Evolutionary conservation across 2,113 vertebrate genomes (phyloP).

Genomic region (Nicator chloris): DNA sequence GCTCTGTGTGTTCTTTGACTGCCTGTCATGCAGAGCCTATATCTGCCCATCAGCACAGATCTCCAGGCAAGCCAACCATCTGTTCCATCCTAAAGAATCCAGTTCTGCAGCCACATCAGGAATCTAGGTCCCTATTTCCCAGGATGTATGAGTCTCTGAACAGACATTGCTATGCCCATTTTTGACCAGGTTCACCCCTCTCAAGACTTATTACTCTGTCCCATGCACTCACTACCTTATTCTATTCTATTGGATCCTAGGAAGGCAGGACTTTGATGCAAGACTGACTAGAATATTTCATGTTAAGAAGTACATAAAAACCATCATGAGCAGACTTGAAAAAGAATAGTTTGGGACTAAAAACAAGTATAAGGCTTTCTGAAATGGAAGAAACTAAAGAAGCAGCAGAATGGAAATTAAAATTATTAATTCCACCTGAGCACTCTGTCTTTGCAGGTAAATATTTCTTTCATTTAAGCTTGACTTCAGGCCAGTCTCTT

Average conservation of each 20-base stretch:
- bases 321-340: neutral
- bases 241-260: neutral
- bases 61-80: neutral
- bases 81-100: neutral
- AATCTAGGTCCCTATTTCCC: neutral
- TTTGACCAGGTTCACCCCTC: neutral
- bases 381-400: neutral
- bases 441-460: neutral
- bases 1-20: neutral
- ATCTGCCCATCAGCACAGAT: neutral
- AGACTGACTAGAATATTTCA: neutral
- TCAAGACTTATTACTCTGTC: neutral
- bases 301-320: neutral
- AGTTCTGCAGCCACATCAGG: neutral
- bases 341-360: neutral
- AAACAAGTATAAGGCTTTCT: neutral
- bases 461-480: neutral
- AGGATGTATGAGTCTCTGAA: neutral
- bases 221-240: neutral
- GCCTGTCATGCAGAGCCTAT: neutral
- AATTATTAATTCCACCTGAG: accelerated
- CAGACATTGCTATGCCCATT: neutral
- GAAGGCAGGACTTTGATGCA: neutral
- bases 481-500: neutral
- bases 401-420: neutral